A percentile compares a stretch with the other conserved stretches of the same genome.
Evolutionary conservation across 2,797 vertebrate species (phyloP).

Genomic region (Knipowitschia caucasica): DNA sequence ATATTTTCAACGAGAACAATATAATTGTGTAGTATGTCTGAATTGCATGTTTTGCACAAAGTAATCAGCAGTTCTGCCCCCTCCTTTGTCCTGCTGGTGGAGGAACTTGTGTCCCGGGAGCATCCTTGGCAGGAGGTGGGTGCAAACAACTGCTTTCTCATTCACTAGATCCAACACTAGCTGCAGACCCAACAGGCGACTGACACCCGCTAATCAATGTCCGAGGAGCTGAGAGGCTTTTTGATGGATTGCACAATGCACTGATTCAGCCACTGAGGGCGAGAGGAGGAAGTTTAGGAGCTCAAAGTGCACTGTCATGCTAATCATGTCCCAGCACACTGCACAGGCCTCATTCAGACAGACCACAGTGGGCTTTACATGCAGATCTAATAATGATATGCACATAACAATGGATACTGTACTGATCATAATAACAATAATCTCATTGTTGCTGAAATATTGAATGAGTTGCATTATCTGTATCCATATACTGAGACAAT

Average conservation of each 20-base stretch:
- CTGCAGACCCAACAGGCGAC: constrained; percentile 39
- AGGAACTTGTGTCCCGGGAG: constrained; percentile 23
- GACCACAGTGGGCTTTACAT: constrained; percentile 48
- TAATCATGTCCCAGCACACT: constrained; percentile 47
- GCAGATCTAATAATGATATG: constrained; percentile 56
- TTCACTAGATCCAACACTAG: constrained; percentile 23
- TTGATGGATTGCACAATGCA: constrained; percentile 51
- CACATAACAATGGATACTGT: constrained; percentile 49
- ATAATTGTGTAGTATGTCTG: too few species aligned
- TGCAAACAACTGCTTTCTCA: constrained; percentile 33
- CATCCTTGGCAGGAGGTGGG: constrained; percentile 22
- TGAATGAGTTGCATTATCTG: constrained; percentile 35
- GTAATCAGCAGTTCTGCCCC: too few species aligned
- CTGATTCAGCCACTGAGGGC: constrained; percentile 23
- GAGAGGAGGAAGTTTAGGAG: constrained; percentile 32
- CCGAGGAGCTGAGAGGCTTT: constrained; percentile 43
- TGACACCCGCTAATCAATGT: constrained; percentile 58
- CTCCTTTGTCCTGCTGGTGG: constrained; percentile 31
- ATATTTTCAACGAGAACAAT: too few species aligned
- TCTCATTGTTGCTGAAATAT: constrained; percentile 29
- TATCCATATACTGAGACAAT: constrained; percentile 40
- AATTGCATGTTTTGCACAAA: too few species aligned
- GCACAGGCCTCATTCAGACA: constrained; percentile 22
- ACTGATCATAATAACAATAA: constrained; percentile 30
- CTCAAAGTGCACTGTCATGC: constrained; percentile 64